Evolutionary conservation across 2,113 vertebrate species (phyloP).

Genomic region (Zosterops lateralis): DNA sequence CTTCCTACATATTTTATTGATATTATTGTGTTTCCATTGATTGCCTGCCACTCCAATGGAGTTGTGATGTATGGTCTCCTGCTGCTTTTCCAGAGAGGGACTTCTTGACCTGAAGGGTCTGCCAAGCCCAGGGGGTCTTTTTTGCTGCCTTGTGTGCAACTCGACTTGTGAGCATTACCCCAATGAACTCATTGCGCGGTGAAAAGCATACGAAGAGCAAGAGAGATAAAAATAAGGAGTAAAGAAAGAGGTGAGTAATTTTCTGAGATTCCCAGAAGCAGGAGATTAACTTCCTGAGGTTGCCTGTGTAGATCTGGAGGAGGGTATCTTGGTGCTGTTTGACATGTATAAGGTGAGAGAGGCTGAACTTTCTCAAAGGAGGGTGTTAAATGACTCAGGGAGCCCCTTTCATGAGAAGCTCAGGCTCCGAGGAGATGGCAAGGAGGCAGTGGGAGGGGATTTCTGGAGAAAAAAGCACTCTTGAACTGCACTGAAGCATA

Average conservation of each 20-base stretch:
- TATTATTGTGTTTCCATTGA: background rate
- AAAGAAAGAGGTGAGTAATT: background rate
- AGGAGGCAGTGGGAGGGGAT: background rate
- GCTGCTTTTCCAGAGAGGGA: background rate
- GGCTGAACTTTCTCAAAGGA: background rate
- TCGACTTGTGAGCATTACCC: background rate
- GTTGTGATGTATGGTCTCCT: background rate
- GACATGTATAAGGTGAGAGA: background rate
- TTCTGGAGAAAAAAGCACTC: background rate
- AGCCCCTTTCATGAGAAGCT: background rate
- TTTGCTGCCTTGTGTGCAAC: background rate
- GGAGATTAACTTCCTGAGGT: background rate
- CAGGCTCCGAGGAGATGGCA: background rate
- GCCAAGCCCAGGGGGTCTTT: background rate
- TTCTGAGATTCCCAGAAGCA: background rate
- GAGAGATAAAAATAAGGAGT: background rate
- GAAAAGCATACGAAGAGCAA: background rate
- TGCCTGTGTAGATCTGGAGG: background rate
- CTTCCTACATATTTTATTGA: background rate
- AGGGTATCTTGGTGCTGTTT: background rate
- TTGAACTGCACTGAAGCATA: background rate
- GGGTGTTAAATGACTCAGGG: background rate
- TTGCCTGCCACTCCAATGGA: background rate
- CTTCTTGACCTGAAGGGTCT: background rate
- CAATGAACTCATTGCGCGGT: rapidly evolving